A percentile compares a stretch with the other conserved stretches of the same genome.
phyloP scores from a whole-genome alignment of 2,888 invertebrate genomes.

The Scaptomyza caliginosa region DNA sequence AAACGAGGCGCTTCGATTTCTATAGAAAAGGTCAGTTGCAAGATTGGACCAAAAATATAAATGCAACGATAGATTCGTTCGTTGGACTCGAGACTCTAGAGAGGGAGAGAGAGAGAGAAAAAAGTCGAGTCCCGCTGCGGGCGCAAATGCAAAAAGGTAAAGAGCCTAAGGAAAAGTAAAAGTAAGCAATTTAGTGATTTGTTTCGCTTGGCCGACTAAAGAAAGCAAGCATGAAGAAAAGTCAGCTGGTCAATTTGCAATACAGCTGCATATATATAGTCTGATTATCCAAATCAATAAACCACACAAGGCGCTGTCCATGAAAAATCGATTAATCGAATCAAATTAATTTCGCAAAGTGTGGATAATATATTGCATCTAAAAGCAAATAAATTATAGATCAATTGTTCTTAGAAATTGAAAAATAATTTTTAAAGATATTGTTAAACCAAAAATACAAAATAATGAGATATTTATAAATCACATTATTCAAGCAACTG shows the following conservation, averaged over 20 bases:
- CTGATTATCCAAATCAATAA: conserved; percentile 6
- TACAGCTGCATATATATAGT: conserved; percentile 51
- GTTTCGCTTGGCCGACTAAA: conserved; percentile 58
- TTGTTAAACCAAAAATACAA: background rate
- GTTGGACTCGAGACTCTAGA: background rate
- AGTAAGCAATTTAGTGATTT: conserved; percentile 75
- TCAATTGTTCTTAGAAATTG: no score
- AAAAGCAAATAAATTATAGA: no score
- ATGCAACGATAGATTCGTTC: conserved; percentile 13
- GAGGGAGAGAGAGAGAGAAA: background rate
- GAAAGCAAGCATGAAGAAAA: conserved; percentile 52
- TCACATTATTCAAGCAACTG: no score
- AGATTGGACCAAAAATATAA: conserved; percentile 33
- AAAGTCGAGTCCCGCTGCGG: conserved; percentile 22
- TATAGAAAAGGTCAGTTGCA: conserved; percentile 53
- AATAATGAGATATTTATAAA: background rate
- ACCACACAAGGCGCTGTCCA: conserved; percentile 46
- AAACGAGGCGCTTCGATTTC: conserved; percentile 60
- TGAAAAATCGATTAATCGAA: conserved; percentile 68
- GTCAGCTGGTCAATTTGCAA: conserved; percentile 62
- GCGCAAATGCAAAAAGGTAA: background rate
- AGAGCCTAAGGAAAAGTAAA: conserved; percentile 57
- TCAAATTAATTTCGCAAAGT: conserved; percentile 31
- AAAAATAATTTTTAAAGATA: no score
- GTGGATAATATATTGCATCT: background rate